phyloP scores from a whole-genome alignment of 2,888 invertebrate genomes.

The Torymus auratus region DNA sequence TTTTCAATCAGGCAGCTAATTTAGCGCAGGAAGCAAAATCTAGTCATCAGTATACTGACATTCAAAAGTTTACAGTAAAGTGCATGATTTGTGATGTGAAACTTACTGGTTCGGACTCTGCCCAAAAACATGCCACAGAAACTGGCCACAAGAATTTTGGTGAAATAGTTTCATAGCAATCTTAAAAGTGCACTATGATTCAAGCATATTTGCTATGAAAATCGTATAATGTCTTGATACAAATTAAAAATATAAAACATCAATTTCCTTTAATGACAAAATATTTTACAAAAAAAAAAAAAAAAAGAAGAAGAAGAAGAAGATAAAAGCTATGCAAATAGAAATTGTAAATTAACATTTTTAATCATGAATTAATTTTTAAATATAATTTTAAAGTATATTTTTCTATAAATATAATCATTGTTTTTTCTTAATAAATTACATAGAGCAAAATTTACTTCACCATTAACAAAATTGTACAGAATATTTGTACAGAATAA shows the following conservation, averaged over 20 bases:
- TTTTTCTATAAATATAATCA: too few species aligned
- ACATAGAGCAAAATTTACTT: too few species aligned
- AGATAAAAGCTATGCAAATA: too few species aligned
- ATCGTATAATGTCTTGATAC: constrained; percentile 28
- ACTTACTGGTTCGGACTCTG: constrained; percentile 88
- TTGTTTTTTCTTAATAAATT: too few species aligned
- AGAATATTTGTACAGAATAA: too few species aligned
- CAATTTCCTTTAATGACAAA: background rate
- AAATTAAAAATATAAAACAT: background rate
- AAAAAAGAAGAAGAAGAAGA: background rate
- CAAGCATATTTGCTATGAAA: constrained; percentile 17
- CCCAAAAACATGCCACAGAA: constrained; percentile 89
- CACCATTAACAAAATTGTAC: too few species aligned
- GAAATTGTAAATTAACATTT: too few species aligned
- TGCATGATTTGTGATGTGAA: constrained; percentile 89
- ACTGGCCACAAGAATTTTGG: constrained; percentile 91
- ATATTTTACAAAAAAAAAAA: background rate
- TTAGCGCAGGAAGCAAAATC: constrained; percentile 92
- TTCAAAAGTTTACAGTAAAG: constrained; percentile 89
- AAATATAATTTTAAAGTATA: too few species aligned
- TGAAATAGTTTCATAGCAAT: constrained; percentile 78
- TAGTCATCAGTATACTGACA: constrained; percentile 93
- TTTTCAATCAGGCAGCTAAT: constrained; percentile 89
- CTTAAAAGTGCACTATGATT: constrained; percentile 5
- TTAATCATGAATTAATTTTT: too few species aligned